Evolutionary conservation across 2,113 vertebrate species (phyloP), one percentile per base, ranked within the genome.

Genomic region (Peromyscus polionotus): DNA sequence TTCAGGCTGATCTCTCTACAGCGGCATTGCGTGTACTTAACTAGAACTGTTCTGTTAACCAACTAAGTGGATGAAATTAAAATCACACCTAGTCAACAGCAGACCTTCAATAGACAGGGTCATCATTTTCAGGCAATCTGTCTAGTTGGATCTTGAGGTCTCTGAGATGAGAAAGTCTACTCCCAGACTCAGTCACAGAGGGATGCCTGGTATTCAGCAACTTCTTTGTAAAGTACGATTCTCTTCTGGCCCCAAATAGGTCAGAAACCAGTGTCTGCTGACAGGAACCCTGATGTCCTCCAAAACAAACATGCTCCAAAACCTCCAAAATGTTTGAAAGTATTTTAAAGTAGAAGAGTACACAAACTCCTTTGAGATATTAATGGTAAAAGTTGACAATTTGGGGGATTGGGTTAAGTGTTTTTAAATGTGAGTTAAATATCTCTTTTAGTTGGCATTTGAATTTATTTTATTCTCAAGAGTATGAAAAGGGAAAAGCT

Each of bases 391-490:
- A 72, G 5, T 61, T 90, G 48, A n/a, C 90, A 84, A 67, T 51
- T 80, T 33, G 54, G 75, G 13, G 28, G 17, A 87, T 57, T 8
- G 31, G 6, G 7, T 76, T 77, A 93, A 95, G 3, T 24, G 79
- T 83, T 54, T 68, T 73, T 88, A 54, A 57, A 45, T 39, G 33
- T 95, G 93, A 84, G 16, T 59, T 87, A 80, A 45, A 67, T 65
- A 77, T 54, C 24, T 81, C 67, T 84, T 84, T 91, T 87, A 77
- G 87, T 48, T 93, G 12, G 13, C 20, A 90, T 67, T 92, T 88
- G 79, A 75, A 65, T 88, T 92, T 65, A 75, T 51, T 90, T 95
- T 89, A 36, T 88, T 61, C 63, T 93, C 6, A n/a, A 45, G 54
- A 76, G 31, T 73, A 7, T 89, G 22, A 92, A 79, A 95, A 48